Evolutionary conservation across 2,113 vertebrate species (phyloP).

Genomic region (Oenanthe oenanthe): DNA sequence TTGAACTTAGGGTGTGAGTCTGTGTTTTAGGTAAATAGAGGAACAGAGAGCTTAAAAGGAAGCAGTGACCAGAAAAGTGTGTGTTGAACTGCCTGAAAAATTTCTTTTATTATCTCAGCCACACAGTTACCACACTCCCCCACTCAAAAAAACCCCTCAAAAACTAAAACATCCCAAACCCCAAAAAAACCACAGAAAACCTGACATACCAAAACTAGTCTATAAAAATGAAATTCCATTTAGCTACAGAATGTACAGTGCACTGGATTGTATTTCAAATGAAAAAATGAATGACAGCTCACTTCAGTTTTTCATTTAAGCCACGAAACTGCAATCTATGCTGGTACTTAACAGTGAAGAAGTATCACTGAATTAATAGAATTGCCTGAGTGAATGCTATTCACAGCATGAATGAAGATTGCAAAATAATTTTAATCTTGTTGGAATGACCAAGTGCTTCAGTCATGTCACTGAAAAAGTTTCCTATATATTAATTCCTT

Average conservation of each 20-base stretch:
- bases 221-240: background rate
- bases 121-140: rapidly evolving
- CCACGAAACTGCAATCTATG: background rate
- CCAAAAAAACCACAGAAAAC: background rate
- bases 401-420: background rate
- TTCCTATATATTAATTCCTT: background rate
- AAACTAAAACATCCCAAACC: too few species aligned
- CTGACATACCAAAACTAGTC: background rate
- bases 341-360: slow-evolving; percentile 9
- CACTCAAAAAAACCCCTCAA: rapidly evolving
- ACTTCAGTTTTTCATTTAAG: slow-evolving; percentile 16
- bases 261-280: background rate
- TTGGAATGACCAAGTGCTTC: background rate
- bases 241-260: background rate
- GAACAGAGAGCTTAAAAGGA: slow-evolving; percentile 3
- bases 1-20: background rate
- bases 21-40: background rate
- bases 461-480: background rate
- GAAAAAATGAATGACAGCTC: background rate
- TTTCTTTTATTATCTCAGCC: background rate
- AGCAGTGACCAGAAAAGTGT: background rate
- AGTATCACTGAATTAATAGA: slow-evolving; percentile 36
- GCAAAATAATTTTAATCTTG: slow-evolving; percentile 7
- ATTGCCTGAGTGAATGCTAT: background rate
- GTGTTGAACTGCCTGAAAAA: background rate